phyloP scores from a whole-genome alignment of 2,797 vertebrate species.

The Sphenodon punctatus region DNA sequence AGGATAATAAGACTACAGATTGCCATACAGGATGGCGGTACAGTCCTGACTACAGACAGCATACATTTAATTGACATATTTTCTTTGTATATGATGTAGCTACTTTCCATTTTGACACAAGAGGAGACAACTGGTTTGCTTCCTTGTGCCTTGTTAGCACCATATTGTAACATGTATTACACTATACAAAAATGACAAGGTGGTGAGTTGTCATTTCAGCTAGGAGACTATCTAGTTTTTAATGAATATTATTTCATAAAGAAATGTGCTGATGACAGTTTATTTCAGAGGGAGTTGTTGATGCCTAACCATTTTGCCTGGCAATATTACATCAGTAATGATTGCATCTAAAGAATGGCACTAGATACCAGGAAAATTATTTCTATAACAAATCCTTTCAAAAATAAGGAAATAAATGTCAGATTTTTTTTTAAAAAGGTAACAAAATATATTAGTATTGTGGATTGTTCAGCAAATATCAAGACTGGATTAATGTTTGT shows the following conservation, averaged over 20 bases:
- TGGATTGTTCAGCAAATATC: background rate
- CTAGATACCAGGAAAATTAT: background rate
- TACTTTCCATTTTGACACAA: conserved; percentile 23
- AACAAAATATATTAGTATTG: accelerated
- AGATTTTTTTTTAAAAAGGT: background rate
- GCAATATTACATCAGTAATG: background rate
- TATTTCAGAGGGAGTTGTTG: conserved; percentile 39
- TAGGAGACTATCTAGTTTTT: conserved; percentile 45
- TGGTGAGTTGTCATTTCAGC: conserved; percentile 36
- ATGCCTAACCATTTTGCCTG: conserved; percentile 26
- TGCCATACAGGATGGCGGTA: background rate
- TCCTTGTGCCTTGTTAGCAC: background rate
- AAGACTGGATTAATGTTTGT: background rate
- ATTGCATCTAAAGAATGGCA: background rate
- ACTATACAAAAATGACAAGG: conserved; percentile 38
- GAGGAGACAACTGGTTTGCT: background rate
- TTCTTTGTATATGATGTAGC: background rate
- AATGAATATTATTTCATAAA: conserved; percentile 47
- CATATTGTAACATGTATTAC: conserved; percentile 4
- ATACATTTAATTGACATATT: conserved; percentile 19
- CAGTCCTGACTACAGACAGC: background rate
- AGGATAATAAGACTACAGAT: conserved; percentile 4
- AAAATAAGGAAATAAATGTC: background rate
- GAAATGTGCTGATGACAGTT: conserved; percentile 44
- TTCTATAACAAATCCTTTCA: background rate